A percentile compares a stretch with the other conserved stretches of the same genome.
phyloP scores from a whole-genome alignment of 2,797 vertebrate species.

The Cyclura pinguis region DNA sequence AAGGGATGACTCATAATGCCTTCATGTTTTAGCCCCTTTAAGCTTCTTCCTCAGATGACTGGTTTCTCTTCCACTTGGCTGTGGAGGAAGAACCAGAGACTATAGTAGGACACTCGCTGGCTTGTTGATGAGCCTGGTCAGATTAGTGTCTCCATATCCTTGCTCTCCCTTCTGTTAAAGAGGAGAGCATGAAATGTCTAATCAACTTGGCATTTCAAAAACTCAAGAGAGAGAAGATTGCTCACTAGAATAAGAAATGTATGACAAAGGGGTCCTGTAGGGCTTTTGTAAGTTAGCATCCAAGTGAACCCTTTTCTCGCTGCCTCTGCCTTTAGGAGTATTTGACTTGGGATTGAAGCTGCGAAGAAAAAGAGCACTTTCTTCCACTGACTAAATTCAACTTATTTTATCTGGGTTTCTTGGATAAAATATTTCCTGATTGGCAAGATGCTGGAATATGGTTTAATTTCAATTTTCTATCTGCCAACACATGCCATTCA shows the following conservation, averaged over 20 bases:
- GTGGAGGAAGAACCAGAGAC: constrained; percentile 32
- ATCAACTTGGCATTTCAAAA: constrained; percentile 48
- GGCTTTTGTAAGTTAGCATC: constrained; percentile 47
- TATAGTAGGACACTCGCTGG: neutral
- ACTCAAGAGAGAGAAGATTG: constrained; percentile 35
- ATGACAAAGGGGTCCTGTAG: constrained; percentile 50
- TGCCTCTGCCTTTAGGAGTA: constrained; percentile 17
- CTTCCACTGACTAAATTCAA: constrained; percentile 45
- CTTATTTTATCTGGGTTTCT: constrained; percentile 49
- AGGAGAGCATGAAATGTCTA: neutral
- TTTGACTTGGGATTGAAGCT: constrained; percentile 11
- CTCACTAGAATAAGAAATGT: neutral
- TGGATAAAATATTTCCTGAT: constrained; percentile 67
- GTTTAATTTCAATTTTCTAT: constrained; percentile 77
- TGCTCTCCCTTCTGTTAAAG: constrained; percentile 8
- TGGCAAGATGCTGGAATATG: constrained; percentile 65
- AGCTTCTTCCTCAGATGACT: constrained; percentile 38
- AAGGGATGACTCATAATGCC: constrained; percentile 56
- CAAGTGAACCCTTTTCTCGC: constrained; percentile 14
- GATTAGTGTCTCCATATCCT: neutral
- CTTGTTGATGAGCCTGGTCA: accelerated
- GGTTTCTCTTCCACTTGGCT: constrained; percentile 47
- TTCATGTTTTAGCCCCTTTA: constrained; percentile 47
- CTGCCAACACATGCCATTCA: constrained; percentile 76
- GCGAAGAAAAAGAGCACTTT: constrained; percentile 50